phyloP scores from a whole-genome alignment of 2,888 invertebrate genomes.

The Eilema griseolum region DNA sequence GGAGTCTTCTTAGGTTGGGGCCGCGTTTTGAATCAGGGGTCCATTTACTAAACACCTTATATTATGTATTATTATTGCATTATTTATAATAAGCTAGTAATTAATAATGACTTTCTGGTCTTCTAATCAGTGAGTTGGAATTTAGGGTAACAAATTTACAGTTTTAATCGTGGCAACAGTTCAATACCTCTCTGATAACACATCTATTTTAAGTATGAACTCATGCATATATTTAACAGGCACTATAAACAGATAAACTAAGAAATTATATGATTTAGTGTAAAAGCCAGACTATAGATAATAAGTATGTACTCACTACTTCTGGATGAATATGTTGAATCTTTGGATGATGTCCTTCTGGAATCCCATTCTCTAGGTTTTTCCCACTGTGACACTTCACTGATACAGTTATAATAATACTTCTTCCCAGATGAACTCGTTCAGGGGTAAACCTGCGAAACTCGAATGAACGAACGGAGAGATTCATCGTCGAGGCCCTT shows the following conservation, averaged over 20 bases:
- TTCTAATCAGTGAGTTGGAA: not conserved
- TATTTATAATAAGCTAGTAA: too few relatives aligned
- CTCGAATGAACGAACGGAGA: too few relatives aligned
- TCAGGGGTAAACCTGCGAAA: too few relatives aligned
- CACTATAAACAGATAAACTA: too few relatives aligned
- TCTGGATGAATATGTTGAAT: constrained; percentile 81
- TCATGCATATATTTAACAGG: too few relatives aligned
- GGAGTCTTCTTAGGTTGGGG: too few relatives aligned
- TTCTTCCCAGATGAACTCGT: constrained; percentile 99
- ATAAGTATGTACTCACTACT: constrained; percentile 70
- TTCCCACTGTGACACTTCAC: constrained; percentile 99
- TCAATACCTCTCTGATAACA: not conserved
- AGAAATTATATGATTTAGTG: not conserved
- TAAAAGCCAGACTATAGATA: too few relatives aligned
- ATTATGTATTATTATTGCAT: not conserved
- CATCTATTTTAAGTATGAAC: not conserved
- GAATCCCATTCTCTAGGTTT: constrained; percentile 97
- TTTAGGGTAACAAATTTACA: not conserved
- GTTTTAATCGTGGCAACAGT: not conserved
- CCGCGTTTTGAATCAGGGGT: too few relatives aligned
- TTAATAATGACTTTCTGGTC: not conserved
- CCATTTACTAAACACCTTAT: too few relatives aligned
- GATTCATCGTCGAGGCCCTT: too few relatives aligned
- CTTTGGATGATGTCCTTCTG: constrained; percentile 83
- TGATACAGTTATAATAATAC: constrained; percentile 99